These are phyloP conservation scores for Taurulus bubalis DNA, from an alignment of 2,113 vertebrate genomes.

Conservation along the genomic window DNA sequence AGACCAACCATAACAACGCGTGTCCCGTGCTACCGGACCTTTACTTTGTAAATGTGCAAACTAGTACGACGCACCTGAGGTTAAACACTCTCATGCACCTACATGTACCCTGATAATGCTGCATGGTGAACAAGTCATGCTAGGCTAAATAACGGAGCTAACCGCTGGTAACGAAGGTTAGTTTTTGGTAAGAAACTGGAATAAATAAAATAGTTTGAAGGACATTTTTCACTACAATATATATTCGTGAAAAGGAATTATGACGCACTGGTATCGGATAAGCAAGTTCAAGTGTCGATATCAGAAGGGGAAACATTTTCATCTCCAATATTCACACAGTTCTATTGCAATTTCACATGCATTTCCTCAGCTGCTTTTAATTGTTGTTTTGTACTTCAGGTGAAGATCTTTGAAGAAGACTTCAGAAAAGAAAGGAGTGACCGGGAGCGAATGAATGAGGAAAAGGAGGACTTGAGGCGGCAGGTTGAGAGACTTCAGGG, in stretches of 20 bases:
- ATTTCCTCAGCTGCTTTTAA: not conserved
- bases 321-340: not conserved
- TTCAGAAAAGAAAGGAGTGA: conserved; percentile 96
- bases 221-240: no score
- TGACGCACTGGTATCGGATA: no score
- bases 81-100: not conserved
- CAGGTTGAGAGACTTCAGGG: conserved; percentile 94
- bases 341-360: not conserved
- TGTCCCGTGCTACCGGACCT: no score
- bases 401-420: conserved; percentile 98
- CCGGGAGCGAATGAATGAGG: conserved; percentile 97
- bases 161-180: not conserved
- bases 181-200: no score
- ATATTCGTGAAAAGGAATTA: no score
- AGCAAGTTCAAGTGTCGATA: not conserved
- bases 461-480: conserved; percentile 95
- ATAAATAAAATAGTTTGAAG: no score
- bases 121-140: no score
- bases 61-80: not conserved
- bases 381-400: conserved; percentile 77
- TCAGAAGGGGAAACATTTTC: not conserved
- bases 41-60: no score
- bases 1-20: not conserved
- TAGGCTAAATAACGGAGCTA: not conserved
- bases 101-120: not conserved